Percentiles rank a stretch among this genome's conserved stretches.
Evolutionary conservation across 1,140 invertebrate genomes (phyloP).

Genomic region (Pogonognathellus flavescens): DNA sequence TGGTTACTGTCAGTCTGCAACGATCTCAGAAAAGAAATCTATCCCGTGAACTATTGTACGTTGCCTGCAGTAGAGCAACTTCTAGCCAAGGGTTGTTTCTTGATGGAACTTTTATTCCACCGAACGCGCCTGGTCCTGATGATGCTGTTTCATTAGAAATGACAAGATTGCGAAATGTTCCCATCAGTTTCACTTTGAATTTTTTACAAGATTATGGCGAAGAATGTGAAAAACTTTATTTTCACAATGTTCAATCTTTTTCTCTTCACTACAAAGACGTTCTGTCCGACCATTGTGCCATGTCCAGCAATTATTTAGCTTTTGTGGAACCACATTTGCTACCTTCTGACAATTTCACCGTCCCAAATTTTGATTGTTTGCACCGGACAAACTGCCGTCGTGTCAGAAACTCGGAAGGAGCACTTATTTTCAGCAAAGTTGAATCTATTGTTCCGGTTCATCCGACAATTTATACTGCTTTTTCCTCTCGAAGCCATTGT

Average conservation of each 20-base stretch:
- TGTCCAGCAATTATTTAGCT: neutral
- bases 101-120: slow-evolving; percentile 47
- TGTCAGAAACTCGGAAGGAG: neutral
- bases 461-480: neutral
- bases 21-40: neutral
- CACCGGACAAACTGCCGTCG: neutral
- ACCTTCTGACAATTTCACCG: neutral
- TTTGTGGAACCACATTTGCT: slow-evolving; percentile 36
- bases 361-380: neutral
- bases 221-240: slow-evolving; percentile 27
- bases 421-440: neutral
- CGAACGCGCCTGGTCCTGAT: neutral
- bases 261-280: no score
- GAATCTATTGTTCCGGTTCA: neutral
- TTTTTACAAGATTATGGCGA: neutral
- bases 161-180: neutral
- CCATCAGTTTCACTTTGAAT: neutral
- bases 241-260: slow-evolving; percentile 53
- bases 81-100: slow-evolving; percentile 48
- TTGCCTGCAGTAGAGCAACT: slow-evolving; percentile 53
- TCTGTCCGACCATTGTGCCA: neutral
- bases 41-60: slow-evolving; percentile 35
- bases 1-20: neutral
- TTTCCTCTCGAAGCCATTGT: neutral
- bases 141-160: slow-evolving; percentile 33